These are phyloP conservation scores for Macrocentrus cingulum DNA, from an alignment of 1,140 invertebrate genomes.

Conservation along the genomic window DNA sequence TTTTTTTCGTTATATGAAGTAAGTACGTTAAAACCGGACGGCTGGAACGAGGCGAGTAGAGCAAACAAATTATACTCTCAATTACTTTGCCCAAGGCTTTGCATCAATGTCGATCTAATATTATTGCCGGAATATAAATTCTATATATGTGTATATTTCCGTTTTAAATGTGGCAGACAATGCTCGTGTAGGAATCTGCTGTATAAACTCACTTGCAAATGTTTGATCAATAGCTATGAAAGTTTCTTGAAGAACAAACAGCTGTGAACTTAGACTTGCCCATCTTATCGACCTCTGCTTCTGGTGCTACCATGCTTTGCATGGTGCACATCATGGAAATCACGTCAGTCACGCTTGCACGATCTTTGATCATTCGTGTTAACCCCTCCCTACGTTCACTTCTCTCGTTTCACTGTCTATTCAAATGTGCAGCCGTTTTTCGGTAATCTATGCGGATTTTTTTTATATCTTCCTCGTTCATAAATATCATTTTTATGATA, in stretches of 20 bases:
- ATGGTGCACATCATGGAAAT: slow-evolving; percentile 18
- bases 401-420: slow-evolving; percentile 1
- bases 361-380: slow-evolving; percentile 10
- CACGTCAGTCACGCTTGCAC: slow-evolving; percentile 17
- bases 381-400: not conserved
- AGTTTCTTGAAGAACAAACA: slow-evolving; percentile 12
- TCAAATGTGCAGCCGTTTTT: too few relatives aligned
- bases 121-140: too few relatives aligned
- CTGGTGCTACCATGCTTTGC: slow-evolving; percentile 17
- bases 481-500: too few relatives aligned
- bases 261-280: not conserved
- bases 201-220: not conserved
- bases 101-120: slow-evolving; percentile 1
- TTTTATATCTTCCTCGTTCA: too few relatives aligned
- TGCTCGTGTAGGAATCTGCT: too few relatives aligned
- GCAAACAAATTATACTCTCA: slow-evolving; percentile 8
- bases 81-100: not conserved
- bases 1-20: too few relatives aligned
- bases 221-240: slow-evolving; percentile 29
- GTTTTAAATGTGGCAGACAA: too few relatives aligned
- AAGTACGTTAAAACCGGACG: not conserved
- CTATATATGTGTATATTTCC: too few relatives aligned
- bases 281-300: not conserved
- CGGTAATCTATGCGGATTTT: too few relatives aligned
- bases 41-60: slow-evolving; percentile 16